Percentiles rank a stretch among this genome's conserved stretches.
phyloP scores from a whole-genome alignment of 2,797 vertebrate species.

The Hemibagrus guttatus region DNA sequence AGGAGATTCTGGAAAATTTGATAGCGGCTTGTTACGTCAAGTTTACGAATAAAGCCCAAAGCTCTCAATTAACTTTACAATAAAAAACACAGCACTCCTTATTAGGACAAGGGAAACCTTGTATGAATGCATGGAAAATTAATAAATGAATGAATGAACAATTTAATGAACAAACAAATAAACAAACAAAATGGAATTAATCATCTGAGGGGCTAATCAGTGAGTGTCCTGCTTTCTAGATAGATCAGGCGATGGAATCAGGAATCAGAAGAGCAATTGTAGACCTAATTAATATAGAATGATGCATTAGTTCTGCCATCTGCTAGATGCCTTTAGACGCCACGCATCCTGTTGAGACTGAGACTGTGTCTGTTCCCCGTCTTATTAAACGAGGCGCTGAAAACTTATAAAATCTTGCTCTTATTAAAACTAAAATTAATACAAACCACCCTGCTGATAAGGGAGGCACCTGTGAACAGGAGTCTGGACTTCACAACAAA shows the following conservation, averaged over 20 bases:
- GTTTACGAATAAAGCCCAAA: background rate
- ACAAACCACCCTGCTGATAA: conserved; percentile 17
- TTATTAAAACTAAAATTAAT: conserved; percentile 29
- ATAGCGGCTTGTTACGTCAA: background rate
- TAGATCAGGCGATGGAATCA: conserved; percentile 2
- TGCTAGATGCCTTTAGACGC: conserved; percentile 32
- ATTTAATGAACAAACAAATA: background rate
- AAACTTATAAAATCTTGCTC: background rate
- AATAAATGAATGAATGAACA: background rate
- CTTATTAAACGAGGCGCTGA: conserved; percentile 18
- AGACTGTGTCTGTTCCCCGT: conserved; percentile 2
- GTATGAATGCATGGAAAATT: background rate
- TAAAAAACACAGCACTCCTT: background rate
- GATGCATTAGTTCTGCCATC: conserved; percentile 16
- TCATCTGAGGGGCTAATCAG: background rate
- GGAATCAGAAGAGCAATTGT: conserved; percentile 18
- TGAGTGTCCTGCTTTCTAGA: background rate
- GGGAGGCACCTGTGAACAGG: conserved; percentile 16
- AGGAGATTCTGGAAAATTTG: background rate
- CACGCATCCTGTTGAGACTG: conserved; percentile 17
- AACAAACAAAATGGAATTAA: background rate
- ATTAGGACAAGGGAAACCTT: background rate
- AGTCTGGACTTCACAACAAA: background rate
- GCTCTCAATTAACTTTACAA: background rate
- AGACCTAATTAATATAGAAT: conserved; percentile 9